Evolutionary conservation across 2,888 invertebrate species (phyloP), one percentile per base, ranked within the genome.

Genomic region (Ophraella communa): DNA sequence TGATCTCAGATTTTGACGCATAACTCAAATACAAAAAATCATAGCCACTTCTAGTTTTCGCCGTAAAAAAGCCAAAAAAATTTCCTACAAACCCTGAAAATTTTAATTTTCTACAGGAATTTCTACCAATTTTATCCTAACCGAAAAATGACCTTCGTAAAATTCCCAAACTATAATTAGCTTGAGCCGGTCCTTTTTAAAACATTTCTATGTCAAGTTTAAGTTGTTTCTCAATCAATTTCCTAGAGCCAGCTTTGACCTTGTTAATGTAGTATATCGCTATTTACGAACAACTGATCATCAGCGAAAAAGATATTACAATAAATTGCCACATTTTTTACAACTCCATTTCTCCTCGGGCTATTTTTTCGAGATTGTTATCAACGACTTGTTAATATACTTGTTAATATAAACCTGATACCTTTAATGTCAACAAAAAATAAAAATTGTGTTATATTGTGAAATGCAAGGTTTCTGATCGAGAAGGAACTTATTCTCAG

Each of bases 181-280:
- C 45, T 45, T 10, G 20, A 7, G 7, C 21, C 23, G 24, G 14
- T 24, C 30, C 56, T 45, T 18, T 10, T 49, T 23, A 27, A 11
- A 35, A 44, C 1, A 23, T 53, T 57, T 62, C 52, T 65, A 49
- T 62, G 57, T 52, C 63, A 64, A 64, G 63, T 64, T 64, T 53
- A 64, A 21, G 23, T 23, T 5, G 52, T 63, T 56, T 57, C 23
- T 52, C 57, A 63, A 63, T 45, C 4, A 47, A 62, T 56, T 56
- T 56, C 35, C 35, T 58, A 39, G 58, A 49, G 49, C 8, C 23
- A 23, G 44, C 1, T 42, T 14, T 62, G 56, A 56, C 63, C 63
- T 63, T 35, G 57, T 63, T 63, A 17, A n/a, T 61, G 27, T 35
- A 39, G 21, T 27, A 60, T 47, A 24, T 17, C 49, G 39, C 35